Conservation (phyloP, 2,888 invertebrate species). For the Boloria selene region DNA sequence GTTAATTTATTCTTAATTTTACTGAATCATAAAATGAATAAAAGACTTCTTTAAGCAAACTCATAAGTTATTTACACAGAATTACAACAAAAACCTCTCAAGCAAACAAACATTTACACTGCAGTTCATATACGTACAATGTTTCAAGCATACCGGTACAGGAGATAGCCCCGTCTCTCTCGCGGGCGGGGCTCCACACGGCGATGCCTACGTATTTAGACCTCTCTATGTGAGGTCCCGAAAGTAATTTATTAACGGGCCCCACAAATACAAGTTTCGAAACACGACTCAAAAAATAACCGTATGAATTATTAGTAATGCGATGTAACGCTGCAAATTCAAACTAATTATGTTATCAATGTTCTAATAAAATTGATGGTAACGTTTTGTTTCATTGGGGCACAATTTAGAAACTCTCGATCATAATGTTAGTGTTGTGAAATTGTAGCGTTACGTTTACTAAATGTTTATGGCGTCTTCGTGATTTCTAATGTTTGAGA, state of each 20-base stretch:
- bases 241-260: slow-evolving; percentile 74
- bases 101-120: slow-evolving; percentile 31
- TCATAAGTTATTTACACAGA: slow-evolving; percentile 25
- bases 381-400: slow-evolving; percentile 16
- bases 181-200: slow-evolving; percentile 66
- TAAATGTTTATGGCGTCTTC: slow-evolving; percentile 59
- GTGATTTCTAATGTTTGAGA: slow-evolving; percentile 51
- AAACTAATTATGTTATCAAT: slow-evolving; percentile 56
- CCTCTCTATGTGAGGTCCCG: slow-evolving; percentile 75
- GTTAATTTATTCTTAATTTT: not conserved
- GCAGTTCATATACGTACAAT: slow-evolving; percentile 23
- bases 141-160: slow-evolving; percentile 12
- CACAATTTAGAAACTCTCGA: slow-evolving; percentile 33
- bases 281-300: slow-evolving; percentile 53
- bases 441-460: slow-evolving; percentile 54
- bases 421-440: slow-evolving; percentile 32
- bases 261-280: slow-evolving; percentile 71
- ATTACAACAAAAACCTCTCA: slow-evolving; percentile 32
- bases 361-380: slow-evolving; percentile 28
- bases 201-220: slow-evolving; percentile 69
- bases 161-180: slow-evolving; percentile 47
- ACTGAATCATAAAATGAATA: slow-evolving; percentile 5
- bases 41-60: slow-evolving; percentile 7
- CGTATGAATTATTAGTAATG: slow-evolving; percentile 55
- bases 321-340: slow-evolving; percentile 44